Evolutionary conservation across 23 tunicate genomes (phyloP), one percentile per base, ranked within the genome.

Genomic region (Botrylloides violaceus): DNA sequence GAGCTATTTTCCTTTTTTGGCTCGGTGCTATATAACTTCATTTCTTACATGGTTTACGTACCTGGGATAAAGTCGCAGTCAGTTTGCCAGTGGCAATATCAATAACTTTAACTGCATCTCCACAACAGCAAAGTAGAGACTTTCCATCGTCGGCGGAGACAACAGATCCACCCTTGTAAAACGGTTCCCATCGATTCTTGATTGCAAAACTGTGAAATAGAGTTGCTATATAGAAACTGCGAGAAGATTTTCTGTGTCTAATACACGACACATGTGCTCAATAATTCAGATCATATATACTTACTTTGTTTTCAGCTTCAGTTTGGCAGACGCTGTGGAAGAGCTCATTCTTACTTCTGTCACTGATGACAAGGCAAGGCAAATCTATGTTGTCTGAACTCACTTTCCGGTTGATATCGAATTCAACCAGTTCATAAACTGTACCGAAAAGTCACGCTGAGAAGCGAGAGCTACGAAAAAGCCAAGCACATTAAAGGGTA

Each of bases 91-190:
- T 33, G 2, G 36, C 63, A 20, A 79, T 22, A 39, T 64, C 34
- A 32, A 90, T 68, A 49, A 83, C 73, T 75, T 83, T 73, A 9
- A 90, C 72, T 29, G 81, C 55, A 34, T 83, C 89, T 36, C 82
- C 85, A 49, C 89, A 90, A 22, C 49, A 39, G 34, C 90, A 83
- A 3, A 87, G 37, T 25, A 87, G 43, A 31, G 55, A 61, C 15
- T 70, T 50, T 36, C 84, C 95, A 48, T 79, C 70, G 4, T 68
- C 59, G 30, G 64, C 66, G 2, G 70, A 35, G 25, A 30, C 79
- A 26, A 90, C 85, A 49, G 32, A 29, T 24, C 97, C 97, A 34
- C 97, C 97, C 39, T 83, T 83, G 63, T 90, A 90, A 68, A 90
- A 83, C 21, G 97, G 85, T 39, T 75, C 77, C 84, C 84, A 90